phyloP scores from a whole-genome alignment of 2,888 invertebrate genomes.

The Serripes groenlandicus region DNA sequence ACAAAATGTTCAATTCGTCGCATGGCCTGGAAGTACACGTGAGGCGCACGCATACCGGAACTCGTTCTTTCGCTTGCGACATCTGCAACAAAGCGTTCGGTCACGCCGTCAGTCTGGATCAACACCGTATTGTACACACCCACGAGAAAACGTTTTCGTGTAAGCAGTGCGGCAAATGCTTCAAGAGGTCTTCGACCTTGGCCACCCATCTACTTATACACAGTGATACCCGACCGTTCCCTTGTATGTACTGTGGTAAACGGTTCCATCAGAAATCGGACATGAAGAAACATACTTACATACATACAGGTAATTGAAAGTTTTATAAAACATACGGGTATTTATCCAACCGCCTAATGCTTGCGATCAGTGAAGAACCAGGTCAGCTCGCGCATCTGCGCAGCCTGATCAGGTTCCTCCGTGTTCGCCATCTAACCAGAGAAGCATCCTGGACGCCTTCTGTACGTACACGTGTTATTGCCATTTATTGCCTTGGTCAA shows the following conservation, averaged over 20 bases:
- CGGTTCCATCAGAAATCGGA: conserved; percentile 99
- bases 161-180: conserved; percentile 98
- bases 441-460: too few species aligned
- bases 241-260: conserved; percentile 99
- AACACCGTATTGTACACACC: conserved; percentile 92
- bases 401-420: too few species aligned
- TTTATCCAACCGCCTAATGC: neutral
- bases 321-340: too few species aligned
- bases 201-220: conserved; percentile 98
- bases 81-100: conserved; percentile 99
- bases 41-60: conserved; percentile 95
- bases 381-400: too few species aligned
- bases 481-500: too few species aligned
- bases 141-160: conserved; percentile 90
- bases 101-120: conserved; percentile 96
- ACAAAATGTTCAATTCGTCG: conserved; percentile 99
- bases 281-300: conserved; percentile 99
- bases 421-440: too few species aligned
- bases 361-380: too few species aligned
- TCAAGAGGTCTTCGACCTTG: conserved; percentile 97
- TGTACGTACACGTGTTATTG: too few species aligned
- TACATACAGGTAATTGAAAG: conserved; percentile 94
- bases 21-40: conserved; percentile 99
- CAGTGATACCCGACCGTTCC: conserved; percentile 98
- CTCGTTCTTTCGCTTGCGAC: conserved; percentile 91